Percentiles rank a stretch among this genome's conserved stretches.
Conservation (phyloP, 2,113 vertebrate genomes). For the Empidonax traillii region DNA sequence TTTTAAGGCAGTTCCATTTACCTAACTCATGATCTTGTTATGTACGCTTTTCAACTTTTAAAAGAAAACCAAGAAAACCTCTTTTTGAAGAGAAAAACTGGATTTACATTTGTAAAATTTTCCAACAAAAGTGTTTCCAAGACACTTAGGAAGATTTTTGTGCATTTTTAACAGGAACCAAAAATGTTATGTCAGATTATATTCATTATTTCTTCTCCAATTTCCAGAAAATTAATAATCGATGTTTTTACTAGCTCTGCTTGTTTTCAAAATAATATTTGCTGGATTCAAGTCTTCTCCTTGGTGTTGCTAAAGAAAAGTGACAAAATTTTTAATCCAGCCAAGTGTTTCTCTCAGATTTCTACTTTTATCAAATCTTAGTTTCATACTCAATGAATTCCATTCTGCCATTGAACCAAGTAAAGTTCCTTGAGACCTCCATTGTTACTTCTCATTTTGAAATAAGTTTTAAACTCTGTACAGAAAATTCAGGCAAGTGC, state of each 20-base stretch:
- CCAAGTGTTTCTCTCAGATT: neutral
- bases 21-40: neutral
- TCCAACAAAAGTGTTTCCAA: neutral
- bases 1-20: neutral
- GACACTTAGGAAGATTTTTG: neutral
- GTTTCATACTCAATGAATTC: neutral
- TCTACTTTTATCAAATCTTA: neutral
- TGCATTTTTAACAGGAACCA: neutral
- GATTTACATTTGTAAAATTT: neutral
- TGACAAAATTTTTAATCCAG: neutral
- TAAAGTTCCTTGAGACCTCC: neutral
- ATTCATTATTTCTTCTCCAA: neutral
- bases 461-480: neutral
- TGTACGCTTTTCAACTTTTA: neutral
- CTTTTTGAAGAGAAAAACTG: neutral
- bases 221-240: neutral
- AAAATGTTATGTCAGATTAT: neutral
- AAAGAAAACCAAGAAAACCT: neutral
- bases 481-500: neutral
- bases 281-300: neutral
- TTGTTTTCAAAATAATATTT: neutral
- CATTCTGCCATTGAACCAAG: neutral
- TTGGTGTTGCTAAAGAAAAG: neutral
- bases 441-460: neutral
- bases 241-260: neutral